phyloP scores from a whole-genome alignment of 2,888 invertebrate species.

The Neoitamus cyanurus region DNA sequence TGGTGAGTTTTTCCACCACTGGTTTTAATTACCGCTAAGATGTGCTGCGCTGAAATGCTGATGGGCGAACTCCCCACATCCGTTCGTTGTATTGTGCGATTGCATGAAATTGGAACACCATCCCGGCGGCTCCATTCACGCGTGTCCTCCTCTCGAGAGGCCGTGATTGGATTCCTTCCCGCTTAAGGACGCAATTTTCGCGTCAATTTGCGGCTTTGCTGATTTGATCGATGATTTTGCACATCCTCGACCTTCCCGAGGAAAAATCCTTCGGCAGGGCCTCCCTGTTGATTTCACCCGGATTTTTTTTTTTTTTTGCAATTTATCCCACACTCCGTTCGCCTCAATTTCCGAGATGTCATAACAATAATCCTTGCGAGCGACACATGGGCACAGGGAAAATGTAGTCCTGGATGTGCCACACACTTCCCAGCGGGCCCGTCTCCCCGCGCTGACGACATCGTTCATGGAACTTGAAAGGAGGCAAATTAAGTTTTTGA shows the following conservation, averaged over 20 bases:
- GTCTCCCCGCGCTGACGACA: neutral
- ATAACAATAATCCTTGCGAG: slow-evolving; percentile 16
- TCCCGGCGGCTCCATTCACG: neutral
- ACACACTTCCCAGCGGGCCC: neutral
- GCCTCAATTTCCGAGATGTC: slow-evolving; percentile 34
- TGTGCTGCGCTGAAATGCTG: too few species aligned
- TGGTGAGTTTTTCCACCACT: neutral
- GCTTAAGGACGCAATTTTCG: slow-evolving; percentile 16
- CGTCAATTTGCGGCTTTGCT: slow-evolving; percentile 6
- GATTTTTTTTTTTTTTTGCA: neutral
- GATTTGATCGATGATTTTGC: slow-evolving; percentile 22
- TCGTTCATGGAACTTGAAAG: neutral
- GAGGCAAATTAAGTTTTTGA: slow-evolving; percentile 45
- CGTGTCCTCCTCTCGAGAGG: neutral
- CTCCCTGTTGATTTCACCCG: neutral
- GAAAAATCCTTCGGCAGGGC: neutral
- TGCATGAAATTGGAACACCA: neutral
- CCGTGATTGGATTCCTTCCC: neutral
- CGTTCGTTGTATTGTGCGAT: too few species aligned
- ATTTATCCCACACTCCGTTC: neutral
- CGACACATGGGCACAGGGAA: neutral
- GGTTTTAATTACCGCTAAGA: neutral
- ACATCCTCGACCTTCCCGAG: neutral
- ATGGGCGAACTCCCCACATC: neutral
- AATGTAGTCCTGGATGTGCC: slow-evolving; percentile 23